These are phyloP conservation scores for Cheirogaleus medius DNA, from an alignment of 2,113 vertebrate genomes.

Conservation along the genomic window DNA sequence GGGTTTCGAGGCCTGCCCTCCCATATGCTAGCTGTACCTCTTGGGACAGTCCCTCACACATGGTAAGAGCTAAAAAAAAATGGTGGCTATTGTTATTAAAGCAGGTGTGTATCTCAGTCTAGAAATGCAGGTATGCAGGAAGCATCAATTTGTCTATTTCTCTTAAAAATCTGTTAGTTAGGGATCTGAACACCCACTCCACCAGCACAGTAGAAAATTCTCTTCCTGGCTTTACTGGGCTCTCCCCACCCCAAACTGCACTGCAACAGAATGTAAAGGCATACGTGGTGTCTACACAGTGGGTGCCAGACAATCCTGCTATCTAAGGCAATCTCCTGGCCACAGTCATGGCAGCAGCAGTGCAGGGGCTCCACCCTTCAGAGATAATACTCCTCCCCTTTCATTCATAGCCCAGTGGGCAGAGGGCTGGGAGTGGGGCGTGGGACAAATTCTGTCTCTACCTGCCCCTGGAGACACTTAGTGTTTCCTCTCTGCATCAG, in stretches of 20 bases:
- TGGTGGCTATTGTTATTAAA: background rate
- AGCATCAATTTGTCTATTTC: background rate
- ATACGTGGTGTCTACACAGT: background rate
- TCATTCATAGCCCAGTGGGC: fast-evolving
- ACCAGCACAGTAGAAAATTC: background rate
- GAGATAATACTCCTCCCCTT: background rate
- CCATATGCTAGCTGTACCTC: fast-evolving
- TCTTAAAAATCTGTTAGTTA: background rate
- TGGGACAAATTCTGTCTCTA: background rate
- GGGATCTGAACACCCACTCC: background rate
- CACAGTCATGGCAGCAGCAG: background rate
- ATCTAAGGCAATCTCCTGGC: background rate
- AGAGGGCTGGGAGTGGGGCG: fast-evolving
- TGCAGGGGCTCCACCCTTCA: no score
- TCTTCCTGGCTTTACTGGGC: background rate
- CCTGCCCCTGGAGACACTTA: background rate
- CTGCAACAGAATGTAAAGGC: background rate
- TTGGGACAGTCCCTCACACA: fast-evolving
- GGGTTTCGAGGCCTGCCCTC: background rate
- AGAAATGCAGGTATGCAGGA: background rate
- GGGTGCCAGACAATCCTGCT: fast-evolving
- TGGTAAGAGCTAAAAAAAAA: background rate
- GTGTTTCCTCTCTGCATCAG: background rate
- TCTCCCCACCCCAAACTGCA: background rate
- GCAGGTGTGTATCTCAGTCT: background rate